Evolutionary conservation across 2,113 vertebrate species (phyloP), one percentile per base, ranked within the genome.

Genomic region (Podarcis muralis): DNA sequence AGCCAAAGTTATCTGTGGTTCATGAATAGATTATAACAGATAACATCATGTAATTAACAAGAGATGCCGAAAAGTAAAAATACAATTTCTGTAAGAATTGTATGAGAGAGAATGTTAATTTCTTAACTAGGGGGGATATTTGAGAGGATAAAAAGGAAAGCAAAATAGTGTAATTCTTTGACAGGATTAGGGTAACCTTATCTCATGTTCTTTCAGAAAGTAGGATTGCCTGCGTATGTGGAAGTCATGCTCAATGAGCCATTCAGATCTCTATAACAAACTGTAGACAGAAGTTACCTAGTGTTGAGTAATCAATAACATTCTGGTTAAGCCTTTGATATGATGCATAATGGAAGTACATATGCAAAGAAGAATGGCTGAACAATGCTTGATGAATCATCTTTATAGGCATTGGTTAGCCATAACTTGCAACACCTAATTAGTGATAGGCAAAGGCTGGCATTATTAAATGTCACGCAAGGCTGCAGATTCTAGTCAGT

Each of bases 11-110:
- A 97, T 97, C 97, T 97, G 90, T 94, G 94, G 94, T 97, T 97
- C 92, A 94, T 97, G 97, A 98, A 98, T 98, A 98, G 98, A 98
- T 99, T 98, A 99, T 96, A 95, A 94, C 93, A 96, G 98, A 99
- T 99, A 98, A 95, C 97, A 98, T 99, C 98, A 98, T 98, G 97
- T 98, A 98, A 98, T 98, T 98, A 98, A 97, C 97, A 98, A 98
- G 97, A 97, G 97, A 97, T 97, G 95, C 96, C 93, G 96, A 97
- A 97, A 98, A 97, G 96, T 97, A 96, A 96, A 96, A 96, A 95
- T 96, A 96, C 95, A 97, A 97, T 98, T 98, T 98, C 94, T 98
- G 94, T 97, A 97, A 98, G 97, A 98, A 97, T 98, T 97, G 96
- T 95, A 91, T 95, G 96, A 95, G 96, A 97, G 96, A 96, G 96